phyloP scores from a whole-genome alignment of 2,113 vertebrate species.

The Bucco capensis region DNA sequence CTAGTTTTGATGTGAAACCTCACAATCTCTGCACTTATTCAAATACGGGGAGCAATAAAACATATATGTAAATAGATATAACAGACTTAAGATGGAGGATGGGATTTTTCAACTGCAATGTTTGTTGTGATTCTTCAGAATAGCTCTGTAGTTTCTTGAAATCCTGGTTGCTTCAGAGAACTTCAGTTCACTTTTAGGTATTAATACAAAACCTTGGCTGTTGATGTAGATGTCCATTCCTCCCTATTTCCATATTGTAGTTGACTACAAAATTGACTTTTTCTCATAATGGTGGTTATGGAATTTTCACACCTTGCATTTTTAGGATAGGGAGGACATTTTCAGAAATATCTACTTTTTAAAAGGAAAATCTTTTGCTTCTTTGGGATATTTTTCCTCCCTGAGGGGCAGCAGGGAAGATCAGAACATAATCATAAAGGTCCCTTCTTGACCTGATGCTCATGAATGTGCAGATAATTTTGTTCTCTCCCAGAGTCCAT shows the following conservation, averaged over 20 bases:
- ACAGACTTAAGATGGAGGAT: neutral
- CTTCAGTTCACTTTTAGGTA: neutral
- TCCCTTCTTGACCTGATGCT: neutral
- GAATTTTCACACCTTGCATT: neutral
- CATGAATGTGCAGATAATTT: neutral
- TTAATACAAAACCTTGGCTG: neutral
- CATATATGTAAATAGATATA: neutral
- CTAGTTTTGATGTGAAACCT: neutral
- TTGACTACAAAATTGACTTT: no score
- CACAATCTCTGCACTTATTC: neutral
- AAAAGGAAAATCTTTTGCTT: neutral
- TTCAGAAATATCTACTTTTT: neutral
- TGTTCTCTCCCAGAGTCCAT: slow-evolving; percentile 48
- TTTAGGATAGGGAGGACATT: neutral
- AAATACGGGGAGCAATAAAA: neutral
- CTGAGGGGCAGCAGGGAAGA: neutral
- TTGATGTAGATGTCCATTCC: neutral
- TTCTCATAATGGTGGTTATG: no score
- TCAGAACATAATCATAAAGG: neutral
- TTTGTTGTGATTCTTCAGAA: neutral
- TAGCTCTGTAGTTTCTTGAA: neutral
- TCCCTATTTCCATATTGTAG: no score
- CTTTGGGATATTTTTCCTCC: neutral
- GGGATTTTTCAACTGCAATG: neutral
- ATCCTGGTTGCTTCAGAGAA: neutral